Evolutionary conservation across 2,888 invertebrate species (phyloP).

Genomic region (Drosophila bunnanda): DNA sequence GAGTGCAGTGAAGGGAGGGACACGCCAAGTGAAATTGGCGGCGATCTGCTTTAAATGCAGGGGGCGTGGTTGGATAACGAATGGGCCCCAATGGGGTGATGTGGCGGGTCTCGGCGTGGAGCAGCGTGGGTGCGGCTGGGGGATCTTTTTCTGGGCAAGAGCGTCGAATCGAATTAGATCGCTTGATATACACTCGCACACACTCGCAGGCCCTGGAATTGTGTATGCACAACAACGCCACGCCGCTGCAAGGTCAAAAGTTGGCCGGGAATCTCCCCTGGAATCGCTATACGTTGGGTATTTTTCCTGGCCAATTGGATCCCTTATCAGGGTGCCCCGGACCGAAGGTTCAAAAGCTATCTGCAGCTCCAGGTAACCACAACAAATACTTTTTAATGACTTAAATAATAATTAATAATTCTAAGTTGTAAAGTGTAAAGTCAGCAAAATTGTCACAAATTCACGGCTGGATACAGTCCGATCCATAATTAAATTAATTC

Average conservation of each 20-base stretch:
- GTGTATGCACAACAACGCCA: neutral
- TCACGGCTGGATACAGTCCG: neutral
- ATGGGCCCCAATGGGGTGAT: slow-evolving; percentile 19
- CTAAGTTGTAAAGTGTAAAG: neutral
- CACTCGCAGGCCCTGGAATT: slow-evolving; percentile 5
- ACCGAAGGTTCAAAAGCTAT: neutral
- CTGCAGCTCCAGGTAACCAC: slow-evolving; percentile 4
- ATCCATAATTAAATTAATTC: neutral
- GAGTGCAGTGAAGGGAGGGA: slow-evolving; percentile 1
- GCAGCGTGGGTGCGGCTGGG: slow-evolving; percentile 17
- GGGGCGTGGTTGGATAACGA: slow-evolving; percentile 30
- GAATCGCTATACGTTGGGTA: slow-evolving; percentile 14
- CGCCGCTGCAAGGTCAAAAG: slow-evolving; percentile 29
- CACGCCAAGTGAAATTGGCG: slow-evolving; percentile 18
- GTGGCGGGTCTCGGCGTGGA: slow-evolving; percentile 3
- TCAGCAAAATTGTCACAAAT: neutral
- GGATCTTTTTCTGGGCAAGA: slow-evolving; percentile 25
- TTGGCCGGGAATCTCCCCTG: slow-evolving; percentile 27
- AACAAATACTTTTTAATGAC: neutral
- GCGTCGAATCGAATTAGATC: slow-evolving; percentile 25
- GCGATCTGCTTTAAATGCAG: slow-evolving; percentile 38
- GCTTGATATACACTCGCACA: slow-evolving; percentile 26
- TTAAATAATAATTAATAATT: neutral
- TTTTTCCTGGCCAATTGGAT: neutral
- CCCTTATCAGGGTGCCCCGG: slow-evolving; percentile 17